phyloP scores from a whole-genome alignment of 2,888 invertebrate species.

The Eledone cirrhosa region DNA sequence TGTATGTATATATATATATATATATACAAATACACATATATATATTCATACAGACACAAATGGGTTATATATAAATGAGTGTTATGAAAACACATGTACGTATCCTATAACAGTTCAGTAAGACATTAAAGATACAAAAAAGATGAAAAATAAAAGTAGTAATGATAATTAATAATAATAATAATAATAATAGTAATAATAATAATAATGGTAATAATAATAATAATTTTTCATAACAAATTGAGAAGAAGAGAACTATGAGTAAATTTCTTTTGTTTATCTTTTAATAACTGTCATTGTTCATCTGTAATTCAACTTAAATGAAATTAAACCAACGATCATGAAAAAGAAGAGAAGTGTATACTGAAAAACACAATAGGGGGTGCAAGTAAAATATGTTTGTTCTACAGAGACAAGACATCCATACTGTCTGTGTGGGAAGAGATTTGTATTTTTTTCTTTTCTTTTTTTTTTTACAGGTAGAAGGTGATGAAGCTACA shows the following conservation, averaged over 20 bases:
- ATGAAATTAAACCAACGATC: constrained; percentile 24
- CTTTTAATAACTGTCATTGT: constrained; percentile 25
- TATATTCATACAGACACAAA: not conserved
- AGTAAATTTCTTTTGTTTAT: constrained; percentile 18
- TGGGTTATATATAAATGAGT: constrained; percentile 13
- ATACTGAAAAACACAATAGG: constrained; percentile 26
- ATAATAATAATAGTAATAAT: not conserved
- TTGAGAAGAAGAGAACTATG: not conserved
- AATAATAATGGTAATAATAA: not conserved
- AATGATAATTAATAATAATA: not conserved
- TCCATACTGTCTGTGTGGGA: constrained; percentile 19
- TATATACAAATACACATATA: not conserved
- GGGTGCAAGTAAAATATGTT: constrained; percentile 24
- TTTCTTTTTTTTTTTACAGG: not conserved
- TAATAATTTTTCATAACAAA: not conserved
- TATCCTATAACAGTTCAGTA: not conserved
- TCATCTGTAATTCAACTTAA: constrained; percentile 25
- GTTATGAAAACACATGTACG: not conserved
- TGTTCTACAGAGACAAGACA: constrained; percentile 21
- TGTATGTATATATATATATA: not conserved
- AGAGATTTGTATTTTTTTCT: not conserved
- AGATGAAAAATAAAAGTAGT: not conserved
- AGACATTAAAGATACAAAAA: not conserved
- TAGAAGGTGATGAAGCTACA: constrained; percentile 22
- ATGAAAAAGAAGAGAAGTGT: constrained; percentile 4